Percentiles rank a stretch among this genome's conserved stretches.
These are phyloP conservation scores for Venustoraphidia nigricollis DNA, from an alignment of 2,888 invertebrate genomes.

Conservation along the genomic window DNA sequence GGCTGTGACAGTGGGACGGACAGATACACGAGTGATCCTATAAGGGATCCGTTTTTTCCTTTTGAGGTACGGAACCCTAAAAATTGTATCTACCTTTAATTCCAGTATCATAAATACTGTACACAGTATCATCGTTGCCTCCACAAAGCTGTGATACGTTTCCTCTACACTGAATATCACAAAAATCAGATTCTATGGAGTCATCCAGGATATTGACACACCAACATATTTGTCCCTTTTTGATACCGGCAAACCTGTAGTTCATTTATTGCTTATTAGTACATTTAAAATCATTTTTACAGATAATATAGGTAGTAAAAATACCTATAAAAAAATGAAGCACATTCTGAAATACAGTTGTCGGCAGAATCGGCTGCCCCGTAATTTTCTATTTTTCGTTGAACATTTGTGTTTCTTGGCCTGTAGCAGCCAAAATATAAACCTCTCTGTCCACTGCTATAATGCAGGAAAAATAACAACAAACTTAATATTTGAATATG, in stretches of 20 bases:
- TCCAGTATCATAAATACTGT: not conserved
- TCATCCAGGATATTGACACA: not conserved
- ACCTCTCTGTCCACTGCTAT: too few species aligned
- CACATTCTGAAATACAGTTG: conserved; percentile 1
- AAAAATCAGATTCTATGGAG: not conserved
- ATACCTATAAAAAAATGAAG: not conserved
- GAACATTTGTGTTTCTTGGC: too few species aligned
- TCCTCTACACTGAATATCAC: not conserved
- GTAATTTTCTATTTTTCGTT: too few species aligned
- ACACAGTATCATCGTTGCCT: not conserved
- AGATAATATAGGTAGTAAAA: not conserved
- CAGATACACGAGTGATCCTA: too few species aligned
- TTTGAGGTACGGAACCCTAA: too few species aligned
- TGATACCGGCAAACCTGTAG: not conserved
- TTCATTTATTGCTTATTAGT: too few species aligned
- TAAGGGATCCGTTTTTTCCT: too few species aligned
- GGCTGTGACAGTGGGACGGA: too few species aligned
- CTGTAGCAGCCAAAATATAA: too few species aligned
- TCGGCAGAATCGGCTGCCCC: not conserved
- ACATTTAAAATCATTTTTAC: not conserved
- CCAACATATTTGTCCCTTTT: not conserved
- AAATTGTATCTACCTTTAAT: not conserved
- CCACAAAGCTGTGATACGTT: not conserved
- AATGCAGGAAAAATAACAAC: too few species aligned
- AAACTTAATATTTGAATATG: too few species aligned